Base-by-base conservation (phyloP, 2,888 invertebrate genomes). In the Caradrina clavipalpis region DNA sequence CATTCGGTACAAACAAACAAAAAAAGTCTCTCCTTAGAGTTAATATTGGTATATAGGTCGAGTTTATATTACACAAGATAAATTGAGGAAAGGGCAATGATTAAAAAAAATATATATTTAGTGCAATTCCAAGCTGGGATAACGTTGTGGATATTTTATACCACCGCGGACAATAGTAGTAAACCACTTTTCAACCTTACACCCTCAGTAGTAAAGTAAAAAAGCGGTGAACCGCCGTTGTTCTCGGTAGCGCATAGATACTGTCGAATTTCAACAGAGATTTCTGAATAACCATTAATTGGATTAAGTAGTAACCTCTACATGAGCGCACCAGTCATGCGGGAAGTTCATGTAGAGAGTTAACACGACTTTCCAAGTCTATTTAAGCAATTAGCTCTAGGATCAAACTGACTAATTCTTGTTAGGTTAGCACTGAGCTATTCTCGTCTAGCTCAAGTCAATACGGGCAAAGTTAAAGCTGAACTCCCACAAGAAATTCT, bases 231-330 rank as follows among this genome's bases (percentile, higher is more conserved):
- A 35, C 35, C 8, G 31, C 31, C 31, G 7, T 31, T 7, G 35
- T 35, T 8, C 35, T 35, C 35, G 35, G 35, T 35, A 35, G 11
- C 13, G 8, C 19, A 49, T 17, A 21, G 35, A 39, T 26, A 26
- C n/a, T 11, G 31, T 15, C 19, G 19, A 45, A 71, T n/a, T 31
- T 60, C 10, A 10, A 42, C 10, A 35, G 42, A n/a, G 10, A 71
- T 71, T 50, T 59, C 3, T 13, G 31, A 69, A 71, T 35, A 35
- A 51, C 50, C 17, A 42, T 45, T 59, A 50, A 60, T 71, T 60
- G 19, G 7, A 45, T 72, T 8, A 22, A 35, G 51, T 17, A 13
- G 21, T 21, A 13, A 15, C 1, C n/a, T n/a, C n/a, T n/a, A n/a
- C n/a, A 26, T 26, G 19, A 35, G 45, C 22, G 19, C 13, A 51